Evolutionary conservation across 1,140 invertebrate species (phyloP).

Genomic region (Rhopalosiphum padi): DNA sequence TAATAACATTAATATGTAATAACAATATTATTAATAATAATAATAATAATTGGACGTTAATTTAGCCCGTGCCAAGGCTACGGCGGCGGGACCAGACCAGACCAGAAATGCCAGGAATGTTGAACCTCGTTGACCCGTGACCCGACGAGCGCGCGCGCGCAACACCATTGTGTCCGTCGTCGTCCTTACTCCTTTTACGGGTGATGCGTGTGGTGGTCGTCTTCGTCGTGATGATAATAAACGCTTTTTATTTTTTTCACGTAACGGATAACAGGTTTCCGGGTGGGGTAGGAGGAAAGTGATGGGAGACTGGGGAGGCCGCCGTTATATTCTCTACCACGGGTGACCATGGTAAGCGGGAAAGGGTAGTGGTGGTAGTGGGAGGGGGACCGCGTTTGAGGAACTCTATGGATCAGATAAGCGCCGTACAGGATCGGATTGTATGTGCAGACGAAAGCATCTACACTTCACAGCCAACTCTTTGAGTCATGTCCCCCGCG

Average conservation of each 20-base stretch:
- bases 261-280: slow-evolving; percentile 27
- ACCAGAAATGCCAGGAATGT: slow-evolving; percentile 46
- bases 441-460: not conserved
- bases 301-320: not conserved
- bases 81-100: not conserved
- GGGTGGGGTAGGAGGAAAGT: no score
- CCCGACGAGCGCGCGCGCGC: not conserved
- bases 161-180: slow-evolving; percentile 8
- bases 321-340: not conserved
- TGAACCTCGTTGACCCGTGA: slow-evolving; percentile 32
- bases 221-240: slow-evolving; percentile 27
- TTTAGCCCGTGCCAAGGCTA: slow-evolving; percentile 11
- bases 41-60: slow-evolving; percentile 32
- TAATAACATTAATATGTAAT: not conserved
- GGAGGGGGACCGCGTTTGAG: not conserved
- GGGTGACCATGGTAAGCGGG: not conserved
- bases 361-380: no score
- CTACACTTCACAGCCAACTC: not conserved
- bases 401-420: slow-evolving; percentile 27
- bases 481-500: slow-evolving; percentile 21
- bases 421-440: not conserved
- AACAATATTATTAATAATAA: not conserved
- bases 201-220: not conserved
- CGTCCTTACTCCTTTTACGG: not conserved
- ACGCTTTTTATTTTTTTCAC: not conserved